These are phyloP conservation scores for Cosmia pyralina DNA, from an alignment of 2,888 invertebrate species.

Conservation along the genomic window DNA sequence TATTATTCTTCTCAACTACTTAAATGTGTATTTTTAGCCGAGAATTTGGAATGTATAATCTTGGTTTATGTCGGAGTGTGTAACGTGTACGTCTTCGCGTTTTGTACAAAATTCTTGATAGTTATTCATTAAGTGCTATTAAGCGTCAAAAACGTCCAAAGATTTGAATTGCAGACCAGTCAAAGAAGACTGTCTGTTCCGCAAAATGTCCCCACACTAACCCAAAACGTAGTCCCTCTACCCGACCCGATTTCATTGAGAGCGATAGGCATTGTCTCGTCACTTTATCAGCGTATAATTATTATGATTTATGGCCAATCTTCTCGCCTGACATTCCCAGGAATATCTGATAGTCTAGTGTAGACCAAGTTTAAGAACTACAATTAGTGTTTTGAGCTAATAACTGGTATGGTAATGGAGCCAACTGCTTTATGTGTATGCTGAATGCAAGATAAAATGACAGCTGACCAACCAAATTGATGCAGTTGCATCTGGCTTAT, in stretches of 20 bases:
- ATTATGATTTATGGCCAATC: conserved; percentile 57
- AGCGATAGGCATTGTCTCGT: conserved; percentile 47
- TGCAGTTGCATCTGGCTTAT: background rate
- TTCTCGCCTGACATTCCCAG: conserved; percentile 32
- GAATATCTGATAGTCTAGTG: conserved; percentile 26
- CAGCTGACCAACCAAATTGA: too few relatives aligned
- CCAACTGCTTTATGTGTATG: background rate
- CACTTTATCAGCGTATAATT: conserved; percentile 54
- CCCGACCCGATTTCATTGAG: conserved; percentile 44
- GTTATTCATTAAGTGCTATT: background rate
- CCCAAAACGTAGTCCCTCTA: conserved; percentile 2
- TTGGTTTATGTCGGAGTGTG: too few relatives aligned
- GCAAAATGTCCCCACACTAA: conserved; percentile 8
- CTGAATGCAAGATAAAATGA: background rate
- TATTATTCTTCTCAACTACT: too few relatives aligned
- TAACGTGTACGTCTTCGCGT: too few relatives aligned
- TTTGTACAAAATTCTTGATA: too few relatives aligned
- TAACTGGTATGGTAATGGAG: conserved; percentile 7
- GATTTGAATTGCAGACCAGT: background rate
- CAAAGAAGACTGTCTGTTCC: background rate
- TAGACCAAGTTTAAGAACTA: conserved; percentile 14
- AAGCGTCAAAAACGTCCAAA: background rate
- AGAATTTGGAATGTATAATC: too few relatives aligned
- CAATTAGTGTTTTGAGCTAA: conserved; percentile 20
- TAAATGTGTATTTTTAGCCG: too few relatives aligned